Evolutionary conservation across 2,797 vertebrate genomes (phyloP), one percentile per base, ranked within the genome.

Genomic region (Bovichtus variegatus): DNA sequence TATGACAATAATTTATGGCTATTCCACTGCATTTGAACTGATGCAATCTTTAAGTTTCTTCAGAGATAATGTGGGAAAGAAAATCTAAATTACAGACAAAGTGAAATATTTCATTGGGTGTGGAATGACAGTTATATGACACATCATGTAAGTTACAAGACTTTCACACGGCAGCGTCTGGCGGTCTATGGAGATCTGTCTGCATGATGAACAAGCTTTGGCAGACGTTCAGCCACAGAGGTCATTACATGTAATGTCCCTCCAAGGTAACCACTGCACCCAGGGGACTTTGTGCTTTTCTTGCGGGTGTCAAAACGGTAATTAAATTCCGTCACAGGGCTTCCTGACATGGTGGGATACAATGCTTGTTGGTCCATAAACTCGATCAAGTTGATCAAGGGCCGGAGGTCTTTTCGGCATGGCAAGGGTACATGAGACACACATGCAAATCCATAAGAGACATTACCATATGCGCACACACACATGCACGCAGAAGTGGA

Each of bases 211-310:
- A 89, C 69, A 79, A 79, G 74, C 81, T 27, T 25, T 80, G 84
- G 81, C 78, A 86, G 73, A 71, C n/a, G 10, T 71, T 85, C 79
- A 90, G 60, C 66, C 46, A 46, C 9, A 27, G 74, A 87, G 81
- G 90, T 87, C 83, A 87, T 87, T 83, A 67, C 69, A 60, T 73
- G 74, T 66, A 82, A 85, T 81, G 80, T 86, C 74, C 76, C 86
- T 23, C 74, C 77, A 87, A 80, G 84, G 85, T 82, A 87, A 89
- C 90, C 82, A 80, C 79, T 41, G 76, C 75, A 74, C 78, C 81
- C 86, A 29, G 54, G 78, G 80, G 87, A 88, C 76, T 36, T 44
- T 1, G 18, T 78, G 63, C 69, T 65, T 78, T 58, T 64, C 81
- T 77, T 73, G 64, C 16, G 44, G 65, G 66, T 85, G 73, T 86